These are phyloP conservation scores for Papilio protenor DNA, from an alignment of 2,888 invertebrate species.

Conservation along the genomic window DNA sequence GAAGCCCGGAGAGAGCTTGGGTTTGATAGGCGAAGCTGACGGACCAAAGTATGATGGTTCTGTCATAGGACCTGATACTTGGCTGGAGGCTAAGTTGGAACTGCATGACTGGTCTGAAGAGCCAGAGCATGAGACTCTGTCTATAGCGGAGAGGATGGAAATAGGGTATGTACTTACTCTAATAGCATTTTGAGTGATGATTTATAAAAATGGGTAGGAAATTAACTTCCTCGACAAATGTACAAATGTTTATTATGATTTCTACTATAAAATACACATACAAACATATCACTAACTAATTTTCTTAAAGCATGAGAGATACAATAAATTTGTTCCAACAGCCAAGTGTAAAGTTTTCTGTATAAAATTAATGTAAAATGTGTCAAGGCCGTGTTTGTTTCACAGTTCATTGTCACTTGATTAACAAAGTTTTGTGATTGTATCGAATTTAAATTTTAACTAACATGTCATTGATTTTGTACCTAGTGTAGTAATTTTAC, in stretches of 20 bases:
- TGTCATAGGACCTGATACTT: constrained; percentile 87
- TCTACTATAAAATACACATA: too few relatives aligned
- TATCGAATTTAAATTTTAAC: constrained; percentile 45
- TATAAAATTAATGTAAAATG: constrained; percentile 29
- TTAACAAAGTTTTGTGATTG: constrained; percentile 48
- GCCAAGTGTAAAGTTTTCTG: not conserved
- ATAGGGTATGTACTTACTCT: constrained; percentile 86
- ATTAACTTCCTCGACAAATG: too few relatives aligned
- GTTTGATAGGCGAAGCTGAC: constrained; percentile 68
- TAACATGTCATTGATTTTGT: constrained; percentile 19
- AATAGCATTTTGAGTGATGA: too few relatives aligned
- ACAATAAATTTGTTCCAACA: not conserved
- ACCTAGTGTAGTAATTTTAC: not conserved
- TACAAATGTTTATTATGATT: too few relatives aligned
- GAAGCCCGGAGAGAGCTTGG: constrained; percentile 76
- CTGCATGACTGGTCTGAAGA: constrained; percentile 88
- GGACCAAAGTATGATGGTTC: constrained; percentile 74
- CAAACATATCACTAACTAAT: not conserved
- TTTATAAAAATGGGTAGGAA: too few relatives aligned
- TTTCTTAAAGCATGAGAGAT: not conserved
- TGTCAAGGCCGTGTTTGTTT: constrained; percentile 54
- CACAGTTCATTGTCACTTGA: constrained; percentile 36
- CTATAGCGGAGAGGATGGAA: constrained; percentile 87
- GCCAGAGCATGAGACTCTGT: constrained; percentile 87
- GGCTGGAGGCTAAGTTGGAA: constrained; percentile 88